Percentiles rank a stretch among this genome's conserved stretches.
These are phyloP conservation scores for Todiramphus chloris DNA, from an alignment of 2,113 vertebrate species.

Conservation along the genomic window DNA sequence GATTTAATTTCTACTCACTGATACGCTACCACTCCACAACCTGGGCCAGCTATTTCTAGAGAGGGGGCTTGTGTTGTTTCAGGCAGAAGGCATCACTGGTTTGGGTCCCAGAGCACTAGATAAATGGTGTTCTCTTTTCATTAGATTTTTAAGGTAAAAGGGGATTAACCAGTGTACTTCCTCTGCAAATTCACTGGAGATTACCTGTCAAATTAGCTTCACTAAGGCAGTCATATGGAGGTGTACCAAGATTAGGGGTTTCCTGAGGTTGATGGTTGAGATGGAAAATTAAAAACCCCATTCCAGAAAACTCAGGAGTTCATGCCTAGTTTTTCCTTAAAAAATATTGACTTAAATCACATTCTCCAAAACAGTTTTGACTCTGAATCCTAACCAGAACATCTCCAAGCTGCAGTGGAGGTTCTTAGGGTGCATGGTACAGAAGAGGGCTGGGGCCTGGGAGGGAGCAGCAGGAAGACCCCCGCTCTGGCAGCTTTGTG, in stretches of 20 bases:
- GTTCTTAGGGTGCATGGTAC: background rate
- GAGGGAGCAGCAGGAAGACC: background rate
- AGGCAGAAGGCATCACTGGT: background rate
- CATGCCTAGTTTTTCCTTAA: background rate
- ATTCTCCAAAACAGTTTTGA: background rate
- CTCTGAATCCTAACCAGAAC: background rate
- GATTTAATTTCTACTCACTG: background rate
- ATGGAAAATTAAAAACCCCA: background rate
- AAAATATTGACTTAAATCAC: background rate
- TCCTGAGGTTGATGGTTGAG: background rate
- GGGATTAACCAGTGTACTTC: background rate
- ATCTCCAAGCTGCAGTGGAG: fast-evolving
- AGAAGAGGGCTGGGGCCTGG: background rate
- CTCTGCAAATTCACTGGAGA: background rate
- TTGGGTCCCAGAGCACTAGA: background rate
- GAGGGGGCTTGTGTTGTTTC: background rate
- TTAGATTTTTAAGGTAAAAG: background rate
- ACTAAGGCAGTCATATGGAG: fast-evolving
- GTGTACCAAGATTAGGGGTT: background rate
- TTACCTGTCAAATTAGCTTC: background rate
- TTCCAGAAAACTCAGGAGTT: background rate
- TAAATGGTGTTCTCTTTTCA: background rate
- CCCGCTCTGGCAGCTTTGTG: fast-evolving
- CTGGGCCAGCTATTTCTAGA: background rate
- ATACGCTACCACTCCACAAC: fast-evolving